Percentiles rank a stretch among this genome's conserved stretches.
phyloP scores from a whole-genome alignment of 1,140 invertebrate genomes.

The Pseudoatta argentina region DNA sequence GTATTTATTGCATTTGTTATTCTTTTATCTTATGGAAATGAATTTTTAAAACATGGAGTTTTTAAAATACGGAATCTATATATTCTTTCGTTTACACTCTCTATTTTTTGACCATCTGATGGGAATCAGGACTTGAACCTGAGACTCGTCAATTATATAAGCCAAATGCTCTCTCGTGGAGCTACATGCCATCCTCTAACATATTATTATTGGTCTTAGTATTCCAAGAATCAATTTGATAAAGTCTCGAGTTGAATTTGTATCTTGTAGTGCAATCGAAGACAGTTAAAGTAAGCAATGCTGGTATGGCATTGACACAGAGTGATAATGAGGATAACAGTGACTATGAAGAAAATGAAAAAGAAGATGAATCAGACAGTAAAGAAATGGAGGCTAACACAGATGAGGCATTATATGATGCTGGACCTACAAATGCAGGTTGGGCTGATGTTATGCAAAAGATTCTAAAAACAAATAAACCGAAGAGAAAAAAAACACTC shows the following conservation, averaged over 20 bases:
- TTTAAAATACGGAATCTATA: not conserved
- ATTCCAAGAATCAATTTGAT: not conserved
- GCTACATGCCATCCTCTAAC: not conserved
- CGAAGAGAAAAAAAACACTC: conserved; percentile 91
- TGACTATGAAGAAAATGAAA: conserved; percentile 23
- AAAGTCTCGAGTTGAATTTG: not conserved
- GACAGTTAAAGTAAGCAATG: not conserved
- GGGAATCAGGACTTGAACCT: not conserved
- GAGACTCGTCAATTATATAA: not conserved
- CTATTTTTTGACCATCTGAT: too few relatives aligned
- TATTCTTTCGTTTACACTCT: not conserved
- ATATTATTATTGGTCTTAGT: not conserved
- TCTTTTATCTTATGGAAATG: not conserved
- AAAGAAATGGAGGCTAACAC: not conserved
- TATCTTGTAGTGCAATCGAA: conserved; percentile 3
- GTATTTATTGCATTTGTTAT: not conserved
- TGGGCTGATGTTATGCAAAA: conserved; percentile 91
- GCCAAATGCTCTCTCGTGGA: not conserved
- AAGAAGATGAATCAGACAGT: not conserved
- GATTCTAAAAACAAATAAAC: conserved; percentile 91
- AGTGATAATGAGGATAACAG: not conserved
- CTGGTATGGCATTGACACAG: not conserved
- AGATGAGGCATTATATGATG: not conserved
- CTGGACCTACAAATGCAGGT: conserved; percentile 79
- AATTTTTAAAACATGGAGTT: not conserved